Evolutionary conservation across 2,113 vertebrate species (phyloP).

Genomic region (Clarias magur): DNA sequence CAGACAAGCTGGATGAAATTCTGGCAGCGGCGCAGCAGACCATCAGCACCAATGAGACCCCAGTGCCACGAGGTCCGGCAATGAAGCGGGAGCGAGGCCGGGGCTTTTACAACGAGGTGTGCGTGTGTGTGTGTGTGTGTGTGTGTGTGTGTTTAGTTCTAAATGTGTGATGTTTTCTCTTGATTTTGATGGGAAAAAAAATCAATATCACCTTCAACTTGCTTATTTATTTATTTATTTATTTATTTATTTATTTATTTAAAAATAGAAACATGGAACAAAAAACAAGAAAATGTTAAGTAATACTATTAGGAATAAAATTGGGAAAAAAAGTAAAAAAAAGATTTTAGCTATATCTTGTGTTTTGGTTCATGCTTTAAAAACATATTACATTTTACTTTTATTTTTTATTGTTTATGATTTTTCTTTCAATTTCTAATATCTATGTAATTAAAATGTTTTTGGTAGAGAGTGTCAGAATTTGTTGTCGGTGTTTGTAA

Average conservation of each 20-base stretch:
- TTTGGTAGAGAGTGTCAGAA: neutral
- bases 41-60: conserved; percentile 85
- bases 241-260: neutral
- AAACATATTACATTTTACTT: neutral
- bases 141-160: neutral
- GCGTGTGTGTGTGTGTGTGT: conserved; percentile 17
- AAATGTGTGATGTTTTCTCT: neutral
- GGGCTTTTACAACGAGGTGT: conserved; percentile 82
- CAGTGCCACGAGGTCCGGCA: conserved; percentile 77
- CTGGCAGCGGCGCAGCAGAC: conserved; percentile 90
- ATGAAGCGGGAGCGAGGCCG: conserved; percentile 78
- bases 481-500: neutral
- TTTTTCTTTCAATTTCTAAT: neutral
- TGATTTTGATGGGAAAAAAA: neutral
- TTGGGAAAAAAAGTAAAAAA: neutral
- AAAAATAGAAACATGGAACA: neutral
- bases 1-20: conserved; percentile 93
- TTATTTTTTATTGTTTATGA: neutral
- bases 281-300: neutral
- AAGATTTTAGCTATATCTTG: neutral
- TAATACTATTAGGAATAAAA: neutral
- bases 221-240: neutral
- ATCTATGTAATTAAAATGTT: neutral
- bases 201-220: neutral
- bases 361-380: neutral